Evolutionary conservation across 2,113 vertebrate species (phyloP).

Genomic region (Alethe castanea): DNA sequence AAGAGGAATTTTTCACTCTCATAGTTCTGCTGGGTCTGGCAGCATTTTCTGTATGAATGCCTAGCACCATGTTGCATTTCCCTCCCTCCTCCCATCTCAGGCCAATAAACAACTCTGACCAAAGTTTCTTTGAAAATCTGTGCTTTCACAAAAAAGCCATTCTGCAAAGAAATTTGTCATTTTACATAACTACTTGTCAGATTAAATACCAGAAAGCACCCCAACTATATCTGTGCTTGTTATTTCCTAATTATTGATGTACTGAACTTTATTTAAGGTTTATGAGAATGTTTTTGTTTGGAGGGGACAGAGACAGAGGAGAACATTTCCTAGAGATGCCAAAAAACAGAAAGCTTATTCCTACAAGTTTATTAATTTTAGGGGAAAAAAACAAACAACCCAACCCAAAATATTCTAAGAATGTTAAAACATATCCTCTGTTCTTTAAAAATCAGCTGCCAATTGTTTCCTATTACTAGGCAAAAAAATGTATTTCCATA

Average conservation of each 20-base stretch:
- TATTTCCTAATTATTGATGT: not conserved
- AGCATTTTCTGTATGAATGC: not conserved
- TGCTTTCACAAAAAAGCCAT: not conserved
- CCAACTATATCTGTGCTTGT: not conserved
- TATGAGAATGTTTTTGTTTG: not conserved
- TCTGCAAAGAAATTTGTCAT: not conserved
- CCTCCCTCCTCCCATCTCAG: not conserved
- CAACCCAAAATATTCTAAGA: not conserved
- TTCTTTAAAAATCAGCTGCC: not conserved
- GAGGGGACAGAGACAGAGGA: not conserved
- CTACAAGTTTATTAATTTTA: not conserved
- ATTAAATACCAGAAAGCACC: not conserved
- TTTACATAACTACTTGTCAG: not conserved
- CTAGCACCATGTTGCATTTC: not conserved
- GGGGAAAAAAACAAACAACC: rapidly evolving
- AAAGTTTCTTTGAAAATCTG: not conserved
- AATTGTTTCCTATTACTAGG: not conserved
- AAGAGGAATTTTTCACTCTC: not conserved
- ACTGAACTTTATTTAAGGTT: not conserved
- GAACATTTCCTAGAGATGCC: not conserved
- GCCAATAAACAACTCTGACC: not conserved
- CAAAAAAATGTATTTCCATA: not conserved
- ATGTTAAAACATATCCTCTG: not conserved
- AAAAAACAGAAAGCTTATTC: not conserved
- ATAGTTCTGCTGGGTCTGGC: not conserved